These are phyloP conservation scores for Cololabis saira DNA, from an alignment of 2,113 vertebrate species.

Conservation along the genomic window DNA sequence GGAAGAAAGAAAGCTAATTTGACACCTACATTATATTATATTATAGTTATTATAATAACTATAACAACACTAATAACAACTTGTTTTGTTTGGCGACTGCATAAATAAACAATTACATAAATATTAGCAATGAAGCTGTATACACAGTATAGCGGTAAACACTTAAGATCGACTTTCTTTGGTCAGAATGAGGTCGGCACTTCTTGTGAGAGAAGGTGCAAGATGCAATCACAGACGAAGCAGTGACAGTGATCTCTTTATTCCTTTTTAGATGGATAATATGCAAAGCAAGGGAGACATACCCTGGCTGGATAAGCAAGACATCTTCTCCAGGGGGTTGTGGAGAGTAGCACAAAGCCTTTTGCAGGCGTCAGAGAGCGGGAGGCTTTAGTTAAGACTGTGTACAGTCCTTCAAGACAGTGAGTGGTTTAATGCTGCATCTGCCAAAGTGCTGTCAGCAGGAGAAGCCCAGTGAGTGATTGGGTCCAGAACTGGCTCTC, in stretches of 20 bases:
- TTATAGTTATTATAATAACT: too few species aligned
- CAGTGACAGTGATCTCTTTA: slow-evolving; percentile 11
- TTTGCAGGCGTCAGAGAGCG: slow-evolving; percentile 14
- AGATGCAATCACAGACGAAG: neutral
- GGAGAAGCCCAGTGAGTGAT: slow-evolving; percentile 37
- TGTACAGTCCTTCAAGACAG: slow-evolving; percentile 36
- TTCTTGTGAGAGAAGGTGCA: neutral
- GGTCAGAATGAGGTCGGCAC: neutral
- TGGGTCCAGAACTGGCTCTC: slow-evolving; percentile 26
- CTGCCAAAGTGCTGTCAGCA: slow-evolving; percentile 45
- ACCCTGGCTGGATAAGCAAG: neutral
- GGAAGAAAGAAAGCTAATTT: too few species aligned
- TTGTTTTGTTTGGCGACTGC: too few species aligned
- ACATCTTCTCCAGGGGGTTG: neutral
- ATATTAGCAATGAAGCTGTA: too few species aligned
- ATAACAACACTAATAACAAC: too few species aligned
- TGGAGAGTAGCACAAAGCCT: neutral
- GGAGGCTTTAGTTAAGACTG: slow-evolving; percentile 16
- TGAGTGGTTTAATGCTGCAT: slow-evolving; percentile 26
- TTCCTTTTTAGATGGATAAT: neutral
- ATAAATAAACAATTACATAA: too few species aligned
- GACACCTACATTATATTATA: too few species aligned
- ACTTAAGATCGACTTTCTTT: neutral
- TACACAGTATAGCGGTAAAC: too few species aligned
- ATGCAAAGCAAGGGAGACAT: neutral